Evolutionary conservation across 1,140 invertebrate genomes (phyloP).

Genomic region (Caenorhabditis brenneri): DNA sequence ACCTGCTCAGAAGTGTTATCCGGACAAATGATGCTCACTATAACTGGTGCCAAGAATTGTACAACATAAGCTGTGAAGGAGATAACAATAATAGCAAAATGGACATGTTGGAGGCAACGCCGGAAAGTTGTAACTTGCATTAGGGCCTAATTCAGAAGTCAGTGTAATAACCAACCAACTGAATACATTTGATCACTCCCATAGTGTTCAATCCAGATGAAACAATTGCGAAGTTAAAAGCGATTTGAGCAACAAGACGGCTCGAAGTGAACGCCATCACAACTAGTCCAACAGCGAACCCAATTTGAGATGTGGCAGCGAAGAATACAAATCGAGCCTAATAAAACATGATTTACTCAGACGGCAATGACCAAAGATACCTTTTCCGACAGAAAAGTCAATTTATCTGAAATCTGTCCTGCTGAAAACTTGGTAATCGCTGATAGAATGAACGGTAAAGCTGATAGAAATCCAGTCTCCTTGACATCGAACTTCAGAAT

Average conservation of each 20-base stretch:
- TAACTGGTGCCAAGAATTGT: neutral
- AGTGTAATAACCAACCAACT: conserved; percentile 53
- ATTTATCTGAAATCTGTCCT: conserved; percentile 60
- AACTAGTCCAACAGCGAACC: conserved; percentile 51
- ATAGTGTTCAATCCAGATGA: conserved; percentile 63
- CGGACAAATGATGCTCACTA: conserved; percentile 4
- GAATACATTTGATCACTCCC: conserved; percentile 61
- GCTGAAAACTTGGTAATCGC: neutral
- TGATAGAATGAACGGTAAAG: neutral
- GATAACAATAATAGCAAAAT: neutral
- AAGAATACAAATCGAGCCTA: conserved; percentile 60
- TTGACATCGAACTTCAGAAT: neutral
- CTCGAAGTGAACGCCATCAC: conserved; percentile 32
- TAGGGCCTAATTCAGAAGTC: neutral
- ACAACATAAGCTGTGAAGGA: neutral
- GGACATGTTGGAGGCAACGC: conserved; percentile 4
- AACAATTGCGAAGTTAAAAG: conserved; percentile 59
- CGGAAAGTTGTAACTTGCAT: neutral
- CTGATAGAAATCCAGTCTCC: neutral
- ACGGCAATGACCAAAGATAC: neutral
- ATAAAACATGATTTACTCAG: neutral
- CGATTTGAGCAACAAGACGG: conserved; percentile 51
- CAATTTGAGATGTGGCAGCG: conserved; percentile 57
- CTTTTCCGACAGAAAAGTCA: conserved; percentile 58
- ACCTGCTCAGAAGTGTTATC: neutral